Evolutionary conservation across 2,888 invertebrate genomes (phyloP), one percentile per base, ranked within the genome.

Genomic region (Melipona bicolor): DNA sequence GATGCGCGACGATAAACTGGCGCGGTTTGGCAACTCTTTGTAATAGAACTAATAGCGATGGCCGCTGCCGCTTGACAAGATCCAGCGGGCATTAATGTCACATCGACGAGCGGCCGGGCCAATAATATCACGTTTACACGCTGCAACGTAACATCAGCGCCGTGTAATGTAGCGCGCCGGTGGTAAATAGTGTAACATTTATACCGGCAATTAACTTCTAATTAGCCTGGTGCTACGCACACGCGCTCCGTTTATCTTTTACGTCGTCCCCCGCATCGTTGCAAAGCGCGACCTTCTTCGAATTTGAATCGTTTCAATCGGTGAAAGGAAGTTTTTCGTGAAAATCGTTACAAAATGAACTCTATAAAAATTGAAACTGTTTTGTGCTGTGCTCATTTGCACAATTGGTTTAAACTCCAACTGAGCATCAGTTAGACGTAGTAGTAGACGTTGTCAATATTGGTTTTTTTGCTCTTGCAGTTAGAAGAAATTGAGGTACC

Each of bases 141-240:
- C 27, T n/a, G 5, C 68, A 24, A 64, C 62, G 62, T 52, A 78
- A 83, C 84, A 56, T 54, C 6, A 64, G 27, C 64, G 27, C 9
- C 24, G 72, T 72, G 79, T 69, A 83, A 79, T 68, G 75, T 68
- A 72, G 27, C 84, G 52, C 24, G 61, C 67, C 75, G 62, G 54
- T 74, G 71, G 78, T 83, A 79, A 83, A 84, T 77, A 75, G 75
- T 75, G 64, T 83, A 84, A 84, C 84, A 84, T 84, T 84, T 84
- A 84, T 84, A 83, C 84, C 78, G 79, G 84, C 68, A 83, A 83
- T 84, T 84, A 84, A 84, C 84, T 83, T 84, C 84, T 79, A 84
- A 84, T 84, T 84, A 84, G 75, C 36, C 49, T 27, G 64, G 61
- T 59, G 59, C 27, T 52, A 56, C 54, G 15, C 75, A 15, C 59